phyloP scores from a whole-genome alignment of 2,888 invertebrate genomes.

The Diarsia rubi region DNA sequence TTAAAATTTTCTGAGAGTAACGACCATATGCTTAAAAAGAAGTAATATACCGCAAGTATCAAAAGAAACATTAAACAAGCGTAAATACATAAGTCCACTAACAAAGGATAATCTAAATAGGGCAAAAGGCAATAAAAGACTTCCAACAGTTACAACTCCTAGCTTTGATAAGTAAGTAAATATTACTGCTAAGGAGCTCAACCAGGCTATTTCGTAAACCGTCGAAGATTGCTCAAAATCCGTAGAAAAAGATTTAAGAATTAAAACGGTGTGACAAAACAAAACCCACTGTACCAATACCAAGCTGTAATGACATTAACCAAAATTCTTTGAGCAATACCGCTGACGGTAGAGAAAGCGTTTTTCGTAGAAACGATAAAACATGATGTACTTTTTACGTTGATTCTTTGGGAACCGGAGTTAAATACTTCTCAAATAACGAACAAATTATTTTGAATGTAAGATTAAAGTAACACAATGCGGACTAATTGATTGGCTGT shows the following conservation, averaged over 20 bases:
- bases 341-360: constrained; percentile 84
- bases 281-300: constrained; percentile 70
- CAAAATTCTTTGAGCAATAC: constrained; percentile 74
- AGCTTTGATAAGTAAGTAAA: constrained; percentile 31
- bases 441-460: neutral
- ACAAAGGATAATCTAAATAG: constrained; percentile 36
- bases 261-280: constrained; percentile 69
- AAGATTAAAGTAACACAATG: neutral
- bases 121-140: constrained; percentile 20
- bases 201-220: constrained; percentile 25
- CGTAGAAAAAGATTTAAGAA: constrained; percentile 51
- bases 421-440: constrained; percentile 27
- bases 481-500: neutral
- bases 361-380: constrained; percentile 83
- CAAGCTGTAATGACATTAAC: constrained; percentile 71
- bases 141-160: neutral
- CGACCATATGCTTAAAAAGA: neutral
- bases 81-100: neutral
- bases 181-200: neutral
- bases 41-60: neutral
- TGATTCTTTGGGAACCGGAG: constrained; percentile 29
- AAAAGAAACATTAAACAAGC: constrained; percentile 11
- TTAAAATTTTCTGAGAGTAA: neutral
- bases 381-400: constrained; percentile 66
- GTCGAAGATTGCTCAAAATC: constrained; percentile 37